Evolutionary conservation across 2,113 vertebrate genomes (phyloP).

Genomic region (Cisticola juncidis): DNA sequence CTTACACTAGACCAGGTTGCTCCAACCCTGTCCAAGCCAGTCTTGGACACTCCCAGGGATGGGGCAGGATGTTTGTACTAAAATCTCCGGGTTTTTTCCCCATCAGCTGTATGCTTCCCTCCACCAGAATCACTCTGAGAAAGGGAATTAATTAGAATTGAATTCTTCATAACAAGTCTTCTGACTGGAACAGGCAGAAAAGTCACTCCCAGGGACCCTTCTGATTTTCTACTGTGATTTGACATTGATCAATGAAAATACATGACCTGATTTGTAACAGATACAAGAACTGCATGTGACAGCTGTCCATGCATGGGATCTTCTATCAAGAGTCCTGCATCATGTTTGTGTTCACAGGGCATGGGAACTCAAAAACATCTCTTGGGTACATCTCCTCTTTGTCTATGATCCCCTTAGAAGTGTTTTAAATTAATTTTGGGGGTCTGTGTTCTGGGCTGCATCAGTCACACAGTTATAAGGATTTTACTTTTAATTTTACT

Average conservation of each 20-base stretch:
- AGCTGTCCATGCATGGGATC: neutral
- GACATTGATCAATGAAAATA: neutral
- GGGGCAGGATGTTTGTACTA: neutral
- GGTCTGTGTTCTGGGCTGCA: neutral
- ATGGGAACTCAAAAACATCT: neutral
- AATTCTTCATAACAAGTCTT: accelerated
- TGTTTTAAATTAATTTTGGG: neutral
- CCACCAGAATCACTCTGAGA: neutral
- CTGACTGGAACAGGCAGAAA: neutral
- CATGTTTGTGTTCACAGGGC: neutral
- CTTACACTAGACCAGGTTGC: neutral
- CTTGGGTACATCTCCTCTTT: neutral
- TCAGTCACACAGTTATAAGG: neutral
- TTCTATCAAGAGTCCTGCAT: neutral
- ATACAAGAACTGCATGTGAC: neutral
- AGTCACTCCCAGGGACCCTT: neutral
- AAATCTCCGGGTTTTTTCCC: neutral
- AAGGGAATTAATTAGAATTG: neutral
- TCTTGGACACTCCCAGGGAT: neutral
- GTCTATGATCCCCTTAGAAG: neutral
- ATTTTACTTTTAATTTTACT: neutral
- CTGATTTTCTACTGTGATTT: neutral
- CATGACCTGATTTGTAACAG: neutral
- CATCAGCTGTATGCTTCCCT: accelerated
- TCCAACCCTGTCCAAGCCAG: neutral